Evolutionary conservation across 2,888 invertebrate genomes (phyloP).

Genomic region (Panzeria rudis): DNA sequence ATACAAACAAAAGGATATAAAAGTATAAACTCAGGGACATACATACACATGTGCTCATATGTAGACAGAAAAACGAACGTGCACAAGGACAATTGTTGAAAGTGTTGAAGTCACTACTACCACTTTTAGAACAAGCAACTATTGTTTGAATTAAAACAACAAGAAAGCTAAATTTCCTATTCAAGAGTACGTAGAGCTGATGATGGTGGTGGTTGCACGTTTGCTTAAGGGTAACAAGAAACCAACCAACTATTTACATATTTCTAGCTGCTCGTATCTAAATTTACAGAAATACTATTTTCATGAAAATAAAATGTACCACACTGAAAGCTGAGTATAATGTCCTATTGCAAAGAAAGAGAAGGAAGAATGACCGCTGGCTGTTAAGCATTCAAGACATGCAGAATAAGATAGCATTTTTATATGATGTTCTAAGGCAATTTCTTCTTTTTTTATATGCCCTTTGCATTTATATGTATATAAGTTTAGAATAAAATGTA

Average conservation of each 20-base stretch:
- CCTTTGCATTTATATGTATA: constrained; percentile 42
- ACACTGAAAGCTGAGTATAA: background rate
- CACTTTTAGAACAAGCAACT: constrained; percentile 21
- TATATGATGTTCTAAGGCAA: background rate
- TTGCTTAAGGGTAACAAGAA: constrained; percentile 61
- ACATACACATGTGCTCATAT: background rate
- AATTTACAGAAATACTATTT: constrained; percentile 28
- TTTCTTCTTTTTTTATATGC: constrained; percentile 4
- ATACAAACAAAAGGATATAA: constrained; percentile 43
- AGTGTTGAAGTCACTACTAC: constrained; percentile 60
- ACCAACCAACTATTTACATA: constrained; percentile 49
- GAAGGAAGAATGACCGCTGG: background rate
- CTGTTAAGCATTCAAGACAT: background rate
- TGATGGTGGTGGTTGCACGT: constrained; percentile 4
- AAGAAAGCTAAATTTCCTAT: constrained; percentile 33
- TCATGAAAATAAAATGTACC: constrained; percentile 1
- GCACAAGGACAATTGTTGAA: constrained; percentile 56
- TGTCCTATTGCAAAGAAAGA: background rate
- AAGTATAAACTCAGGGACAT: background rate
- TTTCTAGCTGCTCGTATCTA: constrained; percentile 1
- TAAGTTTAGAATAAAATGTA: constrained; percentile 81
- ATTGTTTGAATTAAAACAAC: constrained; percentile 28
- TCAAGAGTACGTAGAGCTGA: background rate
- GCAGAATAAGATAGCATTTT: background rate
- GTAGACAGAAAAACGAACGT: background rate